Percentiles rank a stretch among this genome's conserved stretches.
phyloP scores from a whole-genome alignment of 2,797 vertebrate genomes.

The Galagoides demidoff region DNA sequence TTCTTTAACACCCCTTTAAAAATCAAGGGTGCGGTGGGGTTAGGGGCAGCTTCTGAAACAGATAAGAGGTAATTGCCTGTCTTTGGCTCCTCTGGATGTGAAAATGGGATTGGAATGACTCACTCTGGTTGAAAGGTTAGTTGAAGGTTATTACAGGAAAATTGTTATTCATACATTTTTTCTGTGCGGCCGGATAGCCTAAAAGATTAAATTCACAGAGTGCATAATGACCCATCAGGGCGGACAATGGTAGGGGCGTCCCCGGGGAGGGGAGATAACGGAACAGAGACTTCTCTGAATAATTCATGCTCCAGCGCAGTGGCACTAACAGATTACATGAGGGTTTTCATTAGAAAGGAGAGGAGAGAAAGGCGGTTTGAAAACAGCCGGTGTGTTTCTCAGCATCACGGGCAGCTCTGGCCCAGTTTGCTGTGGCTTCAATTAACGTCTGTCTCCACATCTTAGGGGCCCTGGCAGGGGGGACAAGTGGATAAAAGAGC shows the following conservation, averaged over 20 bases:
- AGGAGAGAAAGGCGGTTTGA: constrained; percentile 89
- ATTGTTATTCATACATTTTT: constrained; percentile 92
- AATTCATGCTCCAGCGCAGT: constrained; percentile 92
- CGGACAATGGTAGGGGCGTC: constrained; percentile 96
- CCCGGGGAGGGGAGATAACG: constrained; percentile 92
- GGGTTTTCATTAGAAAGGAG: constrained; percentile 92
- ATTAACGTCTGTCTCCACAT: constrained; percentile 88
- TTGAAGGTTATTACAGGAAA: constrained; percentile 97
- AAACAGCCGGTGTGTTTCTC: constrained; percentile 88
- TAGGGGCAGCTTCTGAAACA: constrained; percentile 82
- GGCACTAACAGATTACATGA: constrained; percentile 92
- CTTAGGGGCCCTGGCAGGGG: constrained; percentile 87
- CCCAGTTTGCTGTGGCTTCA: constrained; percentile 88
- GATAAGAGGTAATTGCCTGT: constrained; percentile 90
- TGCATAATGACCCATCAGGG: constrained; percentile 98
- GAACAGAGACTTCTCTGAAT: constrained; percentile 93
- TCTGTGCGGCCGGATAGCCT: constrained; percentile 90
- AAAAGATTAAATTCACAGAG: constrained; percentile 95
- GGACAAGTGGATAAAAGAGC: constrained; percentile 88
- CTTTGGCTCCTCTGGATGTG: constrained; percentile 96
- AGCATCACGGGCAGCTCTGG: constrained; percentile 88
- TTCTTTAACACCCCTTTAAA: constrained; percentile 85
- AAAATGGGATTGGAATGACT: constrained; percentile 93
- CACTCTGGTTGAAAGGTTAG: constrained; percentile 91
- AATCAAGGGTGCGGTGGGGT: constrained; percentile 81